Evolutionary conservation across 2,888 invertebrate genomes (phyloP), one percentile per base, ranked within the genome.

Genomic region (Dolichopus griseipennis): DNA sequence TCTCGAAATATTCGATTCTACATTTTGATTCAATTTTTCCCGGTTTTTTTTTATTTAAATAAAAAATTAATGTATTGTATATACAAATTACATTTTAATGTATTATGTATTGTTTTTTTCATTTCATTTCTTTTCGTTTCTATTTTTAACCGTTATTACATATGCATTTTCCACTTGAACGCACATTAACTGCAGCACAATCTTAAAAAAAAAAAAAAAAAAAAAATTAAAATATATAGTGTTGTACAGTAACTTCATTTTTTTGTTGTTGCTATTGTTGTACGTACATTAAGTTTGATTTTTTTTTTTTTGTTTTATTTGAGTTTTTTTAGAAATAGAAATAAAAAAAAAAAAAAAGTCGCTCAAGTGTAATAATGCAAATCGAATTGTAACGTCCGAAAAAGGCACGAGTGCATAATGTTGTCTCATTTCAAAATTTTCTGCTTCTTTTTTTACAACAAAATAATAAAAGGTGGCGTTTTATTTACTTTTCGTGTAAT

Each of bases 111-210:
- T 52, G 52, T 52, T 18, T 52, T 27, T 27, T 2, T 27, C n/a
- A n/a, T n/a, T n/a, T n/a, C n/a, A n/a, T n/a, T n/a, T n/a, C n/a
- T 27, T 12, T n/a, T 52, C 8, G 9, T 52, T 18, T 52, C 52
- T 52, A 52, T 52, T 52, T 52, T 52, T 52, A 52, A 52, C 52
- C 52, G 52, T 52, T 52, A 18, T 10, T 52, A 12, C 52, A n/a
- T 52, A 18, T 52, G 52, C 52, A 52, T 52, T 52, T 52, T 52
- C 52, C 52, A 52, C 52, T 52, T 52, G 52, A 52, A n/a, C 18
- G 52, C 52, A 52, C 41, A 41, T 41, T 41, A 41, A 41, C 41
- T 41, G 41, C 41, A 41, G 15, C 41, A 41, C 15, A 12, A 27
- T 10, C 37, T 9, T 37, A 10, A 37, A 12, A 52, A 27, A 4